Evolutionary conservation across 2,888 invertebrate species (phyloP), one percentile per base, ranked within the genome.

Genomic region (Synergus japonicus): DNA sequence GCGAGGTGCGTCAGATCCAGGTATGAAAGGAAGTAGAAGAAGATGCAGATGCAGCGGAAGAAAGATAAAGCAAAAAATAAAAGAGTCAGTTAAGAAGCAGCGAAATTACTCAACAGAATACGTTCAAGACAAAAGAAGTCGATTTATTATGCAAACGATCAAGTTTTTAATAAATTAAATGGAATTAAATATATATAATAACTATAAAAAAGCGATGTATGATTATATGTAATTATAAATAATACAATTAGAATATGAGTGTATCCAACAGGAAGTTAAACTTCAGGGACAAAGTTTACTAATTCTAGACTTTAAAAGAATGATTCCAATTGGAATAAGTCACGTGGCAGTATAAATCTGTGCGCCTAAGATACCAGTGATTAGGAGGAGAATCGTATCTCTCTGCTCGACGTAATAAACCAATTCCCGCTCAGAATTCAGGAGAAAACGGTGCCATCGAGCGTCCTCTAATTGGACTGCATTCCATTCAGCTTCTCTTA

Each of bases 381-480:
- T 89, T 88, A 88, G 85, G 81, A 81, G 76, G 77, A 81, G 84
- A 80, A 84, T 79, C 83, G 84, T 87, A 85, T 86, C 85, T 85
- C 79, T 80, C 78, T 78, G 77, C 87, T 89, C 84, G 85, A 87
- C 81, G 88, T 88, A 88, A 89, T 88, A 89, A 89, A 90, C 88
- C 87, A 89, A 89, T 90, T 88, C 88, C 85, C 85, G 82, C 73
- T 79, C 81, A 79, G 83, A 78, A 78, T 79, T 58, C 46, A 76
- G 81, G 81, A 83, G 81, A 82, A 82, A 82, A 83, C 79, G 79
- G 80, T 85, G 84, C 81, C 81, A 84, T 85, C 82, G 84, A 85
- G 83, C 84, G 85, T 89, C 85, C 86, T 88, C 91, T 90, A 90
- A 90, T 90, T 90, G 90, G 90, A 89, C 90, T 87, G 90, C 90